Conservation (phyloP, 92 coral and sea anemone genomes). For the Anthopleura xanthogrammica region DNA sequence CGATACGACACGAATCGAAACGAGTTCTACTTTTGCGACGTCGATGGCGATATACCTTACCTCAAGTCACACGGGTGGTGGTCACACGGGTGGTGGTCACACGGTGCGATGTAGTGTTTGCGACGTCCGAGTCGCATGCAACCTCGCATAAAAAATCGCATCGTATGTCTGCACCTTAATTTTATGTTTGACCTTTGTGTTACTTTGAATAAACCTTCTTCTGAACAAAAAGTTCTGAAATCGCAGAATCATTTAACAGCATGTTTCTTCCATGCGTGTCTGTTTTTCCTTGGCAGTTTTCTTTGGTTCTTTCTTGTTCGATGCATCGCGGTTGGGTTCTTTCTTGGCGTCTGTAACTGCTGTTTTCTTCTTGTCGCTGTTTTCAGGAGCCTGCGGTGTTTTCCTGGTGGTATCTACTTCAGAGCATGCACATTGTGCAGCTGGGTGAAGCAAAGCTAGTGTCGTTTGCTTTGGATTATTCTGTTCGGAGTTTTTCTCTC, state of each 20-base stretch:
- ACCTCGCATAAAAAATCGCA: too few species aligned
- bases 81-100: too few species aligned
- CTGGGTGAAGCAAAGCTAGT: conserved; percentile 11
- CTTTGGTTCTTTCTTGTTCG: background rate
- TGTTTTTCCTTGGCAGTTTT: background rate
- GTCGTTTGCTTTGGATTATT: background rate
- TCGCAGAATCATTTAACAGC: conserved; percentile 2
- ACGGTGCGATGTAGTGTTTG: too few species aligned
- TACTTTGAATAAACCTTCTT: background rate
- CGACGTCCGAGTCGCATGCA: too few species aligned
- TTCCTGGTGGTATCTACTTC: background rate
- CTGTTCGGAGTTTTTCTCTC: background rate
- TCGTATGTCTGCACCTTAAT: too few species aligned
- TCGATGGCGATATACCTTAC: too few species aligned
- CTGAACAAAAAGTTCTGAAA: background rate
- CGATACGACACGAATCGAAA: too few species aligned
- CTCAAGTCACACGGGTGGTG: too few species aligned
- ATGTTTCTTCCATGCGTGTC: conserved; percentile 10
- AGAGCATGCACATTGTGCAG: conserved; percentile 27
- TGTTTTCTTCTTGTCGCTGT: conserved; percentile 7
- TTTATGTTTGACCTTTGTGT: too few species aligned
- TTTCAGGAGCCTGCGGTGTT: conserved; percentile 18
- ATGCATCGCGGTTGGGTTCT: background rate
- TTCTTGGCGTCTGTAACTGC: background rate
- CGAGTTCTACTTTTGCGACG: too few species aligned